Conservation (phyloP, 2,797 vertebrate species). For the Liasis olivaceus region DNA sequence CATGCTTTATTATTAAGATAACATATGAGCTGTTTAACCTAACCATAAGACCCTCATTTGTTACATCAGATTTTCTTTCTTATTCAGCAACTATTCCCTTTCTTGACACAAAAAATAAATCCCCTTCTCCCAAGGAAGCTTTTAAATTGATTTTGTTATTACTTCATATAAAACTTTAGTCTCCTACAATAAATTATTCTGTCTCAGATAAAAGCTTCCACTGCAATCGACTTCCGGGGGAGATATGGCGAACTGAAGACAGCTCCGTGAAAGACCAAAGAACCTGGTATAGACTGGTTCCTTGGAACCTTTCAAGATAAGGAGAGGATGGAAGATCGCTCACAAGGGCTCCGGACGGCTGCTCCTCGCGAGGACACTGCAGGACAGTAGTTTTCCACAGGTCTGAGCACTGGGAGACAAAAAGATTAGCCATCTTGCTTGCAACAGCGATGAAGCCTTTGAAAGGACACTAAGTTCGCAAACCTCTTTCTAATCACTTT, state of each 20-base stretch:
- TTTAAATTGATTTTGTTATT: constrained; percentile 37
- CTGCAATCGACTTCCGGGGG: not conserved
- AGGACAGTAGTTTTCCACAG: not conserved
- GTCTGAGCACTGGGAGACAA: not conserved
- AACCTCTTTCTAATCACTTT: not conserved
- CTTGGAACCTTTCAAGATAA: not conserved
- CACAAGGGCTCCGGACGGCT: not conserved
- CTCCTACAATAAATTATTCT: constrained; percentile 24
- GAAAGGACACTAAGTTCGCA: not conserved
- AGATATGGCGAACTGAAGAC: not conserved
- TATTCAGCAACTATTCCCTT: constrained; percentile 37
- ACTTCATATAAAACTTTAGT: constrained; percentile 11
- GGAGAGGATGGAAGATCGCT: not conserved
- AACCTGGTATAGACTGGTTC: not conserved
- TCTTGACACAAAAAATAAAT: constrained; percentile 1
- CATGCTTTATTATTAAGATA: constrained; percentile 5
- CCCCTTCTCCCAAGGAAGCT: constrained; percentile 12
- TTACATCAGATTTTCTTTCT: not conserved
- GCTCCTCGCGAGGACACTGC: not conserved
- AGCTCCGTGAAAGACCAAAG: not conserved
- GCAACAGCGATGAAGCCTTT: not conserved
- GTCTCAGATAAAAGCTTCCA: constrained; percentile 24
- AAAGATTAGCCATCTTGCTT: not conserved
- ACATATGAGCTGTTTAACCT: not conserved
- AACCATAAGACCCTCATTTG: constrained; percentile 14